Base-by-base conservation (phyloP, 2,797 vertebrate species). In the Enteromius thamalakanensis region DNA sequence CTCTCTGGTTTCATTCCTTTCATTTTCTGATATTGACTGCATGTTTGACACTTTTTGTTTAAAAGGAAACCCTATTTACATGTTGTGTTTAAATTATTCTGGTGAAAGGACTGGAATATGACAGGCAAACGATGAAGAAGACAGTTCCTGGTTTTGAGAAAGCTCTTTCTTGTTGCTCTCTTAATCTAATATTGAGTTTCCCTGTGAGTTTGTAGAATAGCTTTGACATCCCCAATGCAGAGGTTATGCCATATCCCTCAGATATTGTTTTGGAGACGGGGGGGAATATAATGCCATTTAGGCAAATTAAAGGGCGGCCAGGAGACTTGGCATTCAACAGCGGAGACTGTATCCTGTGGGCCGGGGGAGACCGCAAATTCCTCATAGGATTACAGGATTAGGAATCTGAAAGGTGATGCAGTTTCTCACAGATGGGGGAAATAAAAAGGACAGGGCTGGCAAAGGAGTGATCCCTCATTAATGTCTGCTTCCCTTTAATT, bases 341-440 rank as follows among this genome's bases (percentile, higher is more conserved):
- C 85, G 85, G 90, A 91, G 85, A 90, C 90, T 90, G 76, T 90
- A 90, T 90, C 89, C 91, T 88, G 86, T 90, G 84, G 90, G 91
- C 90, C 91, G 92, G 93, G 92, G 91, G 94, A 92, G 90, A 94
- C 91, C 92, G 89, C 88, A 92, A 94, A 96, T 96, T 96, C 95
- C 92, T 95, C 91, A 88, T 86, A 93, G 94, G 95, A 96, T 96
- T 96, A 96, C 92, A 94, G 94, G 95, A 95, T 96, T 95, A 95
- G 91, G 90, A 94, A 92, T 83, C 91, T 94, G 92, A 93, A 95
- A 96, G 94, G 95, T 95, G 94, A 95, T 94, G 95, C 94, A 94
- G 93, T 95, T 94, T 94, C 93, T 95, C 94, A 94, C 94, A 93
- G 93, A 94, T 94, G 88, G 90, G 83, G 85, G 75, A 89, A 87